A percentile compares a stretch with the other conserved stretches of the same genome.
These are phyloP conservation scores for Halcyon leucocephala DNA, from an alignment of 2,797 vertebrate genomes.

Conservation along the genomic window DNA sequence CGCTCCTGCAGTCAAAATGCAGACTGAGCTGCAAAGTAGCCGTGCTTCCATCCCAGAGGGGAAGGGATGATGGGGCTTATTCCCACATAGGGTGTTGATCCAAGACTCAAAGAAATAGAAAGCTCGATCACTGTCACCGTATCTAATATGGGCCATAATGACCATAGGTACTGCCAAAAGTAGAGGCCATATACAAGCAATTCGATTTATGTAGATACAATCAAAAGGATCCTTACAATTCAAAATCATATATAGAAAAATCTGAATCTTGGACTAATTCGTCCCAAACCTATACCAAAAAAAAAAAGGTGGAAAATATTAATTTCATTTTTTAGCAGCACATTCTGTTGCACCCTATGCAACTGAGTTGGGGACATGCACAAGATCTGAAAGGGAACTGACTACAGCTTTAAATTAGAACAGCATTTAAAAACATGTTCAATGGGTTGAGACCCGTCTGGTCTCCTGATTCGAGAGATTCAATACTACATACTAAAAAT, in stretches of 20 bases:
- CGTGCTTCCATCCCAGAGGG: not conserved
- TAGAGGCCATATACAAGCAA: not conserved
- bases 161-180: not conserved
- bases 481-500: not conserved
- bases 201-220: not conserved
- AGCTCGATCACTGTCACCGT: not conserved
- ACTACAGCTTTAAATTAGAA: not conserved
- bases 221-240: not conserved
- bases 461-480: not conserved
- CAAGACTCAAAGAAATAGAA: not conserved
- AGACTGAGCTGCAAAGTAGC: not conserved
- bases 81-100: not conserved
- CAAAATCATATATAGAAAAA: not conserved
- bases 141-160: not conserved
- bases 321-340: not conserved
- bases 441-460: not conserved
- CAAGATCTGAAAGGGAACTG: not conserved
- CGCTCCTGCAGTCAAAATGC: not conserved
- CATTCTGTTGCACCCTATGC: not conserved
- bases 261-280: not conserved
- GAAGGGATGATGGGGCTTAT: not conserved
- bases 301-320: not conserved
- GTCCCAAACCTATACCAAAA: not conserved
- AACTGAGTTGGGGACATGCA: not conserved
- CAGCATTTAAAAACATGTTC: not conserved